Evolutionary conservation across 2,113 vertebrate species (phyloP).

Genomic region (Callaeas wilsoni): DNA sequence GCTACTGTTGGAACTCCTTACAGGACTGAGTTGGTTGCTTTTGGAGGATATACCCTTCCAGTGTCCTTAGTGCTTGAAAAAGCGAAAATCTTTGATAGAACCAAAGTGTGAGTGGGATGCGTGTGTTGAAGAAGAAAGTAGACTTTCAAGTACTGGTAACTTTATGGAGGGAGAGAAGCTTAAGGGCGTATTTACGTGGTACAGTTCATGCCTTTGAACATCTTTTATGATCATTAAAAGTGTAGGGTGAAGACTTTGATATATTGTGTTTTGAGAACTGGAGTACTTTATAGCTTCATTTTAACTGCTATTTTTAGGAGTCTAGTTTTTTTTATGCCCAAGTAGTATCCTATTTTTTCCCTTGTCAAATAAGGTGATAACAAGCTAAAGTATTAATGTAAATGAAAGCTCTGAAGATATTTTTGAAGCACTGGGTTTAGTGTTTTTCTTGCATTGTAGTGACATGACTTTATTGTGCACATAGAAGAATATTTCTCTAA

Average conservation of each 20-base stretch:
- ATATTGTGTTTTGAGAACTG: neutral
- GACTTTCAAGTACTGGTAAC: neutral
- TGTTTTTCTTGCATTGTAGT: neutral
- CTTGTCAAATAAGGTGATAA: neutral
- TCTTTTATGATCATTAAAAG: neutral
- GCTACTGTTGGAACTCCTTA: neutral
- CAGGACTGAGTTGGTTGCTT: neutral
- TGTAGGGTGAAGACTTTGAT: neutral
- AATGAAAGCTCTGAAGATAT: neutral
- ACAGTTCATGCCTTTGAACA: conserved; percentile 10
- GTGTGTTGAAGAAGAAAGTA: neutral
- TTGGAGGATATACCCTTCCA: neutral
- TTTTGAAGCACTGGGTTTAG: neutral
- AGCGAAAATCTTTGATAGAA: neutral
- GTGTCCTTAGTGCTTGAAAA: neutral
- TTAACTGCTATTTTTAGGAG: neutral
- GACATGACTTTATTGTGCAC: neutral
- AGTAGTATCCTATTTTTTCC: neutral
- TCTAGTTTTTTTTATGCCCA: neutral
- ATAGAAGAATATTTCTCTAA: neutral
- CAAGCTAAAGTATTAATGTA: neutral
- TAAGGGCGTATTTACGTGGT: neutral
- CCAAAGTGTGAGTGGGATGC: rapidly evolving
- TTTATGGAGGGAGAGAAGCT: neutral
- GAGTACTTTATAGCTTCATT: neutral